Conservation (phyloP, 2,888 invertebrate species). For the Chalcis sispes region DNA sequence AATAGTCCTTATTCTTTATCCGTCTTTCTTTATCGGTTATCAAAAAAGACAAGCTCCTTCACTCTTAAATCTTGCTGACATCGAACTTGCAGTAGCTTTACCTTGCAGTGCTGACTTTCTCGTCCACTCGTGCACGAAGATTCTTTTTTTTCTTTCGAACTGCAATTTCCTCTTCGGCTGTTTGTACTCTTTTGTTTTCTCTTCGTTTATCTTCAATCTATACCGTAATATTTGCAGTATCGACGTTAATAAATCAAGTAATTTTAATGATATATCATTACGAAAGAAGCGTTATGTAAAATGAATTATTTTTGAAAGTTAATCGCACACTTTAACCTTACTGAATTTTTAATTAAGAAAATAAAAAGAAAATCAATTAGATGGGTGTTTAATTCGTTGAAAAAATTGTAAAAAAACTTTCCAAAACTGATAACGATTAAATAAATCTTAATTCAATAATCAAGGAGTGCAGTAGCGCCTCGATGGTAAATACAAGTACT, state of each 20-base stretch:
- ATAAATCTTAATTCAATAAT: too few relatives aligned
- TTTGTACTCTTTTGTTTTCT: neutral
- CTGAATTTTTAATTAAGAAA: too few relatives aligned
- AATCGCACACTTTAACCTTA: too few relatives aligned
- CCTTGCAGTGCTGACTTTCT: constrained; percentile 23
- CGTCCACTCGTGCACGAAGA: constrained; percentile 34
- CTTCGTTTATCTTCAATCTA: neutral
- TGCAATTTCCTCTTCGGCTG: constrained; percentile 26
- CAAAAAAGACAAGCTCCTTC: constrained; percentile 61
- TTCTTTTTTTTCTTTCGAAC: constrained; percentile 16
- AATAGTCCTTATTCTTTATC: constrained; percentile 36
- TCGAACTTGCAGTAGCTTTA: constrained; percentile 14
- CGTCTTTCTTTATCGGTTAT: constrained; percentile 64
- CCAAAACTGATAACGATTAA: too few relatives aligned
- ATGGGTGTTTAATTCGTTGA: too few relatives aligned
- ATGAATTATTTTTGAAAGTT: too few relatives aligned
- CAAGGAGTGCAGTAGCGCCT: too few relatives aligned
- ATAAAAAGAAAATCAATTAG: too few relatives aligned
- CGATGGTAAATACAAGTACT: too few relatives aligned
- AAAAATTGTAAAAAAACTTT: too few relatives aligned
- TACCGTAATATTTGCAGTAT: neutral
- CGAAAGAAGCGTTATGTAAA: too few relatives aligned
- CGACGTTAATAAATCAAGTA: neutral
- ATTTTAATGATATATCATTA: too few relatives aligned
- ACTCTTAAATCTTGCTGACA: constrained; percentile 62